phyloP scores from a whole-genome alignment of 2,113 vertebrate species.

The Athene cunicularia region DNA sequence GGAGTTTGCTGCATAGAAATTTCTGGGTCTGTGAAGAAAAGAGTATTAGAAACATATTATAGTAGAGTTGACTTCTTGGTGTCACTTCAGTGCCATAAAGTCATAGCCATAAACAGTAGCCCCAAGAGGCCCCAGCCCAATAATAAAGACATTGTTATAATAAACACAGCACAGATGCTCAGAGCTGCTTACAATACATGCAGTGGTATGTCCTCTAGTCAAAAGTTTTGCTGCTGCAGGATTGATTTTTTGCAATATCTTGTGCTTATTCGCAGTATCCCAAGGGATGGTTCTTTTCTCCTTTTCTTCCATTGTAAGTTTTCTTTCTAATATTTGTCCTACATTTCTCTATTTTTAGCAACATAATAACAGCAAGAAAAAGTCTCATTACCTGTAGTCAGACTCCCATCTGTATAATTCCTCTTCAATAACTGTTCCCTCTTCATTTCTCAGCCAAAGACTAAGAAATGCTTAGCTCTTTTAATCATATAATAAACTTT shows the following conservation, averaged over 20 bases:
- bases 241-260: slow-evolving; percentile 4
- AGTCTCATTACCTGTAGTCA: neutral
- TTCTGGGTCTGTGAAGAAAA: neutral
- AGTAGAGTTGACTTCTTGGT: neutral
- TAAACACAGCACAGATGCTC: slow-evolving; percentile 30
- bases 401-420: neutral
- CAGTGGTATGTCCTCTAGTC: neutral
- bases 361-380: neutral
- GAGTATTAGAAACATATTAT: neutral
- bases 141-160: slow-evolving; percentile 35
- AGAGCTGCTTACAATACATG: neutral
- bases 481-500: neutral
- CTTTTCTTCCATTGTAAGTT: neutral
- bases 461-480: neutral
- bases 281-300: neutral
- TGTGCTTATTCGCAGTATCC: neutral
- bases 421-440: neutral
- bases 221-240: neutral
- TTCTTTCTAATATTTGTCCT: slow-evolving; percentile 2
- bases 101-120: neutral
- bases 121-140: neutral
- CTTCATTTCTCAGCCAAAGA: neutral
- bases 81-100: neutral
- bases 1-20: neutral
- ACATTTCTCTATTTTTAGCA: neutral